Conservation (phyloP, 2,113 vertebrate species). For the Xyliphius kryptos region DNA sequence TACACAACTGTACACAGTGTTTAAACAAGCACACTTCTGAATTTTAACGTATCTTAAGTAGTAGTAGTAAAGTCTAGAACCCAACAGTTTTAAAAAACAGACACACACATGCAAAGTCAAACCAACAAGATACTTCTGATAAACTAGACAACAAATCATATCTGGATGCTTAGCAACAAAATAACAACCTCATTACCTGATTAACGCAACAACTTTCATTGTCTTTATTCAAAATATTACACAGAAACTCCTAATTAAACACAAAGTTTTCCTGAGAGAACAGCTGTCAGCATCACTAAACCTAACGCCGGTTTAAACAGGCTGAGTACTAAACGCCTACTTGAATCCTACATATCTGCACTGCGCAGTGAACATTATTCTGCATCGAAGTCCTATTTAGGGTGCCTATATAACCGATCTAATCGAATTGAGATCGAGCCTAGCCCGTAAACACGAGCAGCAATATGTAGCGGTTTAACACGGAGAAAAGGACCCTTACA, state of each 20-base stretch:
- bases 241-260: background rate
- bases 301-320: background rate
- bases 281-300: background rate
- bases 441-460: slow-evolving; percentile 32
- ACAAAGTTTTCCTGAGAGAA: background rate
- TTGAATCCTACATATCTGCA: background rate
- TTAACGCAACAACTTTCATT: slow-evolving; percentile 71
- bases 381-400: background rate
- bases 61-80: no score
- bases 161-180: no score
- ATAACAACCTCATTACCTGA: slow-evolving; percentile 68
- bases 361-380: background rate
- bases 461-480: slow-evolving; percentile 16
- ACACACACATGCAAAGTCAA: no score
- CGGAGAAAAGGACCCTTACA: slow-evolving; percentile 15
- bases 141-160: no score
- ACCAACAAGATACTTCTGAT: no score
- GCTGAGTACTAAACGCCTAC: background rate
- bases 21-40: no score
- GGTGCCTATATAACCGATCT: background rate
- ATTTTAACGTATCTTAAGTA: no score
- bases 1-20: no score
- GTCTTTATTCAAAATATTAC: slow-evolving; percentile 23
- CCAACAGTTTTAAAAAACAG: no score
- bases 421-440: background rate